A percentile compares a stretch with the other conserved stretches of the same genome.
phyloP scores from a whole-genome alignment of 2,113 vertebrate genomes.

The Aepyceros melampus region DNA sequence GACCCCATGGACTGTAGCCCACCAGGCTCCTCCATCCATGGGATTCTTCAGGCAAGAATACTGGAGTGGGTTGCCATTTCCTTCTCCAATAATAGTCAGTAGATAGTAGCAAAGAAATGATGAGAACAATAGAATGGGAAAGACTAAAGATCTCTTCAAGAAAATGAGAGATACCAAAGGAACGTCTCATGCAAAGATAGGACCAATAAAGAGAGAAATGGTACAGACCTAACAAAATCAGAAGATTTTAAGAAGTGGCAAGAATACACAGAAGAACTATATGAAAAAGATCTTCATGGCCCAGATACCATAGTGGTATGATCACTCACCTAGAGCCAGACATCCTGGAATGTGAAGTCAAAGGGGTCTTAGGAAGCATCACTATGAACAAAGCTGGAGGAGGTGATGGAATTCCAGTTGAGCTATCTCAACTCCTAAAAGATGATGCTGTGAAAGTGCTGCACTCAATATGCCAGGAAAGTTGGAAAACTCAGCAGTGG shows the following conservation, averaged over 20 bases:
- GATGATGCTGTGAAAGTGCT: background rate
- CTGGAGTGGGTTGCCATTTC: too few relatives aligned
- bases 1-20: too few relatives aligned
- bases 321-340: background rate
- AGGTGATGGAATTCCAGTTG: background rate
- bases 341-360: background rate
- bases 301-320: background rate
- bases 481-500: background rate
- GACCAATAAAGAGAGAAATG: background rate
- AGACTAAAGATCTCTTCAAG: background rate
- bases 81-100: background rate
- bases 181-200: background rate
- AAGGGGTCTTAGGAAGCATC: background rate
- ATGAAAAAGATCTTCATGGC: background rate
- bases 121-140: background rate
- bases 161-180: background rate
- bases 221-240: background rate
- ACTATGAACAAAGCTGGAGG: accelerated
- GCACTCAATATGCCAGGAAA: background rate
- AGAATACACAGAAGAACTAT: background rate
- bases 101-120: background rate
- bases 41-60: too few relatives aligned
- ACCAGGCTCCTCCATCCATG: too few relatives aligned
- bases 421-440: background rate
- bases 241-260: background rate